Base-by-base conservation (phyloP, 1,140 invertebrate species). In the Gryllus bimaculatus region DNA sequence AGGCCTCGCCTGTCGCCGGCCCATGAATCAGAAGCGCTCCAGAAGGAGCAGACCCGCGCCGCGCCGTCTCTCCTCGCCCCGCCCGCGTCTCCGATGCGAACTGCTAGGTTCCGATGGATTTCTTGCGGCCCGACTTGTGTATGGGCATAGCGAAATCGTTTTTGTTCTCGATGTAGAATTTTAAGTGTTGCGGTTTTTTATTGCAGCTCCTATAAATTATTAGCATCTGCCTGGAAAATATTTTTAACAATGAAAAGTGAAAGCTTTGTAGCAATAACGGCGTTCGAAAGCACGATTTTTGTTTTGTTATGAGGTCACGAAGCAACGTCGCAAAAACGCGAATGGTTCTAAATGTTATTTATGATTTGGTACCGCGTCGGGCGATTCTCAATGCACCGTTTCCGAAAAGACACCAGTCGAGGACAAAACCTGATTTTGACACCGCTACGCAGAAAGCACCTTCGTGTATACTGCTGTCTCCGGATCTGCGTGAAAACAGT, bases 191-290 rank as follows among this genome's bases (percentile, higher is more conserved):
- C 18, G 7, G 26, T 39, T 66, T 66, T 66, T 66, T 18, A 66
- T 10, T 18, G 2, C 54, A 13, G 10, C 54, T 18, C 54, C 54
- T 10, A 66, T 66, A 66, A 66, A 66, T 66, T 66, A 66, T 66
- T 66, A 66, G 54, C 54, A 66, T 13, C 54, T 18, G 18, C 10
- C 54, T 18, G 54, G 10, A 66, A 66, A 66, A 66, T 10, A 13
- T 13, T 66, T 66, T 66, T 66, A 66, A 66, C 54, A 66, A 66
- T 66, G 54, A 66, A 66, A 66, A 66, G 54, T 66, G 54, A 66
- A 66, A 66, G 54, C 54, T 66, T 66, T 66, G 54, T 66, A 66
- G 54, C 54, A 10, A 66, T 13, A 66, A 39, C 26, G 26, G 26
- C 54, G 18, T 66, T 66, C 7, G 54, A 66, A 66, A 66, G 10